Evolutionary conservation across 2,113 vertebrate genomes (phyloP).

Genomic region (Aegotheles bennettii): DNA sequence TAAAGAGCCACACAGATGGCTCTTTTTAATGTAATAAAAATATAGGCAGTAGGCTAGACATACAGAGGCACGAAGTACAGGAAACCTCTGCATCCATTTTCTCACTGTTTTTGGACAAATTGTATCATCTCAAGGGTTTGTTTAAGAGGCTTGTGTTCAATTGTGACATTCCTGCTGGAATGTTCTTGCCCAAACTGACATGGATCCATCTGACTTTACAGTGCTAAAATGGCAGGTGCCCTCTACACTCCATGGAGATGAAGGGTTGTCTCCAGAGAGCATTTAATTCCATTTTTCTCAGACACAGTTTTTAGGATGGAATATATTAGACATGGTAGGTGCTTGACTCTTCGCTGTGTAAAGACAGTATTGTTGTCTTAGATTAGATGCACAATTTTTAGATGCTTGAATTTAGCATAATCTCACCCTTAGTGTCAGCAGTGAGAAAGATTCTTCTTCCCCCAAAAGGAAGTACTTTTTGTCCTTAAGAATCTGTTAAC

Average conservation of each 20-base stretch:
- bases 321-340: neutral
- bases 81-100: neutral
- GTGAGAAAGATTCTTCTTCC: neutral
- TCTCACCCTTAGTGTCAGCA: neutral
- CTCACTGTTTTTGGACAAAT: neutral
- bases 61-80: neutral
- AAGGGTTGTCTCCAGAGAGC: neutral
- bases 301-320: neutral
- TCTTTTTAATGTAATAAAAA: neutral
- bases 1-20: neutral
- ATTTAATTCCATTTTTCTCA: neutral
- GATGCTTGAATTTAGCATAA: neutral
- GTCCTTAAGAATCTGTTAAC: neutral
- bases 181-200: neutral
- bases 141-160: neutral
- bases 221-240: neutral
- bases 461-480: neutral
- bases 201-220: neutral
- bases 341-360: neutral
- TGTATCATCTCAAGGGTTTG: neutral
- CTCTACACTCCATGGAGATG: neutral
- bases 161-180: neutral
- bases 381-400: neutral
- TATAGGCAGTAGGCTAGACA: neutral
- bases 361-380: neutral